Base-by-base conservation (phyloP, 2,797 vertebrate species). In the Thunnus albacares region DNA sequence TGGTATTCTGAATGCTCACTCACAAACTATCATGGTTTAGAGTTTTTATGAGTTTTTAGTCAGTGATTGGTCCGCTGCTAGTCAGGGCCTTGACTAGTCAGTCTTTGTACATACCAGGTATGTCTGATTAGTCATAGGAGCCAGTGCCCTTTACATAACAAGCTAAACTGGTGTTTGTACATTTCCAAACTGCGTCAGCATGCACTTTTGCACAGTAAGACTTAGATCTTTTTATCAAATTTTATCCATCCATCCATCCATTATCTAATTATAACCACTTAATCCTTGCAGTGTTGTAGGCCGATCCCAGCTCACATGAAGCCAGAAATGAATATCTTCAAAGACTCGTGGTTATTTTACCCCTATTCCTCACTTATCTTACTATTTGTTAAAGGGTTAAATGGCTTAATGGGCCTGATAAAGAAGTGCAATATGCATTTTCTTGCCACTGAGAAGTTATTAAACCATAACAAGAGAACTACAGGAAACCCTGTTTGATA, bases 41-140 rank as follows among this genome's bases (percentile, higher is more conserved):
- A 18, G 17, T 52, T 77, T 57, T 69, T 22, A 20, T 52, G 12
- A 22, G 35, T 60, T 56, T 73, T 41, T 41, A 35, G 22, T 47
- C 52, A 10, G 38, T 52, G 73, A 57, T 52, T 66, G 55, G 18
- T 74, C 67, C 47, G 41, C 47, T 65, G 59, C n/a, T 43, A 15
- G 26, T 71, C n/a, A 24, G 26, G 6, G 58, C 14, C 51, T 71
- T 77, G 30, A 78, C 63, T 71, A 75, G 59, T 75, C 67, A 60
- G 56, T 30, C 12, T 64, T 52, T 67, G 55, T 53, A 38, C 47
- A 70, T 52, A 63, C 3, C 55, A 74, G 56, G 75, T 79, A 56
- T 60, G 45, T 70, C 60, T 68, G 41, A 68, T 67, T 56, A 71
- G 11, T 75, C 59, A 65, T 3, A 59, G n/a, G 71, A 78, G 26